Percentiles rank a stretch among this genome's conserved stretches.
These are phyloP conservation scores for Coccyzus lansbergi DNA, from an alignment of 2,797 vertebrate species.

Conservation along the genomic window DNA sequence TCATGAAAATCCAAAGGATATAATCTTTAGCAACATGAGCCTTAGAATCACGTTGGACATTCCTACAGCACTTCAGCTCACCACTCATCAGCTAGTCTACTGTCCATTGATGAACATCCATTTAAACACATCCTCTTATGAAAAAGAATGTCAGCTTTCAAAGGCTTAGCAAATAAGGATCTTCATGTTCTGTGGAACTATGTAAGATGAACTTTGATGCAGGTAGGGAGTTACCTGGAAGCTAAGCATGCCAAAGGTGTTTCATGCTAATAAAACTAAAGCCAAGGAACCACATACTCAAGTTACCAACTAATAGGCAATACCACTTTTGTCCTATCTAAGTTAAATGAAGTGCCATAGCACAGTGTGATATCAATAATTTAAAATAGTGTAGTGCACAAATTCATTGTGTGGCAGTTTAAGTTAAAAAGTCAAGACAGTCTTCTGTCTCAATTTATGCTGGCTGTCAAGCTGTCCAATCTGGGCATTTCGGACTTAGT, in stretches of 20 bases:
- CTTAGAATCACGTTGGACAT: slow-evolving; percentile 75
- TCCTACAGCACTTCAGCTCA: slow-evolving; percentile 72
- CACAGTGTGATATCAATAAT: slow-evolving; percentile 79
- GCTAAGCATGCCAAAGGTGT: slow-evolving; percentile 83
- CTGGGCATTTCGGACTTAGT: slow-evolving; percentile 42
- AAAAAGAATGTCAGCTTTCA: slow-evolving; percentile 66
- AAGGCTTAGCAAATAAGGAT: slow-evolving; percentile 79
- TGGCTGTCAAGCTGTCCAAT: slow-evolving; percentile 67
- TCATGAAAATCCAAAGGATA: slow-evolving; percentile 79
- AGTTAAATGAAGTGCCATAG: slow-evolving; percentile 79
- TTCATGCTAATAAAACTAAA: slow-evolving; percentile 84
- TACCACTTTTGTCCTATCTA: slow-evolving; percentile 76
- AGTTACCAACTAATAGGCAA: slow-evolving; percentile 80
- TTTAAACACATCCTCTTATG: slow-evolving; percentile 66
- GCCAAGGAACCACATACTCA: slow-evolving; percentile 81
- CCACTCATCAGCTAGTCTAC: slow-evolving; percentile 50
- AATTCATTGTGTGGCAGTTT: slow-evolving; percentile 74
- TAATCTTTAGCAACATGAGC: slow-evolving; percentile 76
- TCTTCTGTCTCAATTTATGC: background rate
- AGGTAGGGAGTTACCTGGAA: slow-evolving; percentile 76
- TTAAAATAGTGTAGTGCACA: slow-evolving; percentile 80
- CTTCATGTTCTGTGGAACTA: slow-evolving; percentile 77
- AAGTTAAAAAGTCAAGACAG: slow-evolving; percentile 66
- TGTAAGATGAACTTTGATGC: slow-evolving; percentile 71
- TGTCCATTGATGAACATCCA: slow-evolving; percentile 58